Percentiles rank a stretch among this genome's conserved stretches.
Conservation (phyloP, 1,140 invertebrate species). For the Philopotamus ludificatus region DNA sequence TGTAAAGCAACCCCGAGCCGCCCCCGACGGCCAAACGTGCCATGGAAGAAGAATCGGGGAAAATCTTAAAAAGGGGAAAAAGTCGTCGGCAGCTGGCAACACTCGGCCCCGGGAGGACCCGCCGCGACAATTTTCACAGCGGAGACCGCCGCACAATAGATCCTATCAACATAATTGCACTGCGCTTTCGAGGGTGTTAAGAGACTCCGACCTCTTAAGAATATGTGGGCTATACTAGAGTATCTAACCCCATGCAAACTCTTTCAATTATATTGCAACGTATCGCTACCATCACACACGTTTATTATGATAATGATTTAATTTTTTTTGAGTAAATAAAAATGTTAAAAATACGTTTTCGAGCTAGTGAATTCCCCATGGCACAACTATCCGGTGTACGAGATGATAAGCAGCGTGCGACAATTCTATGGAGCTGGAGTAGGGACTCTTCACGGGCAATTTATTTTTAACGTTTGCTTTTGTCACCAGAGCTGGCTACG, state of each 20-base stretch:
- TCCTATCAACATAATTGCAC: background rate
- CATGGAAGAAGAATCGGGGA: slow-evolving; percentile 4
- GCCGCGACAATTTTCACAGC: background rate
- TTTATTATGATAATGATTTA: no score
- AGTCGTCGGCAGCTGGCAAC: background rate
- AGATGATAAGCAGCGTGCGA: background rate
- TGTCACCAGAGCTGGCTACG: background rate
- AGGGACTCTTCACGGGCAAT: background rate
- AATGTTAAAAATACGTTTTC: background rate
- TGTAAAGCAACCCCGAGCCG: slow-evolving; percentile 26
- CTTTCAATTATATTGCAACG: no score
- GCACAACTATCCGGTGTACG: background rate
- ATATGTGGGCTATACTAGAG: background rate
- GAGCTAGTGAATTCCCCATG: background rate
- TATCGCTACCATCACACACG: no score
- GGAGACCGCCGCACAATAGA: background rate
- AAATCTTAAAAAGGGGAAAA: background rate
- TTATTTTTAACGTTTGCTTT: background rate
- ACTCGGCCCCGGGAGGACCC: background rate
- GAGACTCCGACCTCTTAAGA: background rate
- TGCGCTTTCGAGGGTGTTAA: background rate
- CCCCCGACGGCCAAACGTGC: slow-evolving; percentile 13
- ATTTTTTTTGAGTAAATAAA: no score
- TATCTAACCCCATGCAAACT: background rate
- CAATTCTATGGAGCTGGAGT: background rate